These are phyloP conservation scores for Zonotrichia leucophrys DNA, from an alignment of 2,113 vertebrate species.

Conservation along the genomic window DNA sequence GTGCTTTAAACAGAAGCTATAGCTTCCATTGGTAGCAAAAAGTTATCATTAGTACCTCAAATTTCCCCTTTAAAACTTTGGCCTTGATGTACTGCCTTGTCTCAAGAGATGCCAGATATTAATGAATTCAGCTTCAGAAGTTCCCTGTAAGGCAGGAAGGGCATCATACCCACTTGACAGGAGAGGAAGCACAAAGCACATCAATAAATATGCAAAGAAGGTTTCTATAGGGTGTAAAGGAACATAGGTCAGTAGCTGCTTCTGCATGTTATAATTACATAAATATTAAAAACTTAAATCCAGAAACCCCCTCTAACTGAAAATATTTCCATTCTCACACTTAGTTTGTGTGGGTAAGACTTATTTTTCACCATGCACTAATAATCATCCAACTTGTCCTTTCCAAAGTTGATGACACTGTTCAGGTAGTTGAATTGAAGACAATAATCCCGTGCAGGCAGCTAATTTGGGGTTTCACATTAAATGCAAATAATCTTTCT, in stretches of 20 bases:
- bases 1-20: background rate
- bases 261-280: background rate
- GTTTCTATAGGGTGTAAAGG: background rate
- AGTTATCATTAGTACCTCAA: background rate
- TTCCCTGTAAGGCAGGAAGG: background rate
- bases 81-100: background rate
- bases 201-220: background rate
- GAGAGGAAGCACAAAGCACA: background rate
- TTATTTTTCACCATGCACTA: background rate
- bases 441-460: background rate
- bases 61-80: background rate
- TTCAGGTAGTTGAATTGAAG: background rate
- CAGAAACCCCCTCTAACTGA: background rate
- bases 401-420: background rate
- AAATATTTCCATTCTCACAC: background rate
- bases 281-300: background rate
- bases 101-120: background rate
- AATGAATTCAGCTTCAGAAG: constrained; percentile 14
- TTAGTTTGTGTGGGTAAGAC: background rate
- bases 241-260: background rate
- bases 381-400: background rate
- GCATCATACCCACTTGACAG: background rate
- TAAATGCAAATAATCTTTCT: background rate
- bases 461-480: background rate
- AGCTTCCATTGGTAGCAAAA: background rate